These are phyloP conservation scores for Hystrix cristata DNA, from an alignment of 2,113 vertebrate genomes.

Conservation along the genomic window DNA sequence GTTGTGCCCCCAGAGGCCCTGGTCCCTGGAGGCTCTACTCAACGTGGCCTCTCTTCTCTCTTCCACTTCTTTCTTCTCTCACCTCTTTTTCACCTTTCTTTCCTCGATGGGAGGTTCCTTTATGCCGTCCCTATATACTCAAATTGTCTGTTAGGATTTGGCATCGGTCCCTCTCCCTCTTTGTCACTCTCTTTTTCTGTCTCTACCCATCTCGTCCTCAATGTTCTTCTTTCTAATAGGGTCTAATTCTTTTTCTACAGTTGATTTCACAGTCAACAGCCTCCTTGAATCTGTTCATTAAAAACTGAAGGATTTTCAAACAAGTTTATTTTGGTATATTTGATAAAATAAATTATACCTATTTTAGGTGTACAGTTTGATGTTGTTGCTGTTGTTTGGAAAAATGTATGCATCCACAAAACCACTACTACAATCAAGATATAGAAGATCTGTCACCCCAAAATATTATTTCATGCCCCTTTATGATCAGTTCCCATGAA, in stretches of 20 bases:
- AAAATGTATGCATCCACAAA: neutral
- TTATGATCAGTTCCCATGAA: neutral
- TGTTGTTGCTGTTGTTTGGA: neutral
- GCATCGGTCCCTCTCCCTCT: too few relatives aligned
- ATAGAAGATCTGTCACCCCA: neutral
- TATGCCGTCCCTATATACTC: neutral
- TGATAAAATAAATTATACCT: neutral
- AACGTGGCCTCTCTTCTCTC: accelerated
- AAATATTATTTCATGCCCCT: neutral
- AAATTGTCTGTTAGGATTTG: neutral
- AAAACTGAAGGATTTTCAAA: neutral
- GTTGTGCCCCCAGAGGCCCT: accelerated
- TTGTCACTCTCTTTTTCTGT: neutral
- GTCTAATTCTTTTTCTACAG: neutral
- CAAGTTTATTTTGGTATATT: neutral
- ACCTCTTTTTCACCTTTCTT: neutral
- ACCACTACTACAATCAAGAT: neutral
- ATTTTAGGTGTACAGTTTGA: neutral
- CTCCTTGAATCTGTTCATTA: conserved; percentile 1
- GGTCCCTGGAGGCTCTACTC: too few relatives aligned
- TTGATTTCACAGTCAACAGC: neutral
- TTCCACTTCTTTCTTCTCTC: neutral
- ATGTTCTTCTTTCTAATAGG: neutral
- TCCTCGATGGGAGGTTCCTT: neutral
- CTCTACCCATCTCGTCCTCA: neutral